Evolutionary conservation across 2,797 vertebrate species (phyloP).

Genomic region (Crypturellus tataupa): DNA sequence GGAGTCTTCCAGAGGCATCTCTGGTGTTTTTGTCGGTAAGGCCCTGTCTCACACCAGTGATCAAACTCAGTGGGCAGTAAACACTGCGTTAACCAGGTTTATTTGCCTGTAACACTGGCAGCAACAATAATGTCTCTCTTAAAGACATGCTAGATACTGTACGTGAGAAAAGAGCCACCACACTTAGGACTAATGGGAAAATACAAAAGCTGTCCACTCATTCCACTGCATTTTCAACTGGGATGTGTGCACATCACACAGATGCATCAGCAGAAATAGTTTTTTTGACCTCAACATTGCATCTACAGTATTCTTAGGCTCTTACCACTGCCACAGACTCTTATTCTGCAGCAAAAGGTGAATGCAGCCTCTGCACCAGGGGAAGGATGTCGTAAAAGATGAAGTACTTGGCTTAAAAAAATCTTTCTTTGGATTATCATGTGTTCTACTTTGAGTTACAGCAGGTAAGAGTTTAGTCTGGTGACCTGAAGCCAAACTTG

Average conservation of each 20-base stretch:
- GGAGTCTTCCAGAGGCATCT: constrained; percentile 7
- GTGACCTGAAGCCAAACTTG: not conserved
- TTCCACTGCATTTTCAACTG: not conserved
- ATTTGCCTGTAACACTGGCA: not conserved
- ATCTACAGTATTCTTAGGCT: not conserved
- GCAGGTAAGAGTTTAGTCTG: not conserved
- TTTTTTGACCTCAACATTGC: not conserved
- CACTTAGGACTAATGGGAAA: not conserved
- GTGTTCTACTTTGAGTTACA: not conserved
- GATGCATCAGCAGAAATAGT: not conserved
- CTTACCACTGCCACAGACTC: not conserved
- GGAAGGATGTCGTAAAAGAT: not conserved
- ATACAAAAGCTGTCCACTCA: not conserved
- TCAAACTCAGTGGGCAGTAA: constrained; percentile 20
- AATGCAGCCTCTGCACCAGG: not conserved
- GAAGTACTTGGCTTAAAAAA: not conserved
- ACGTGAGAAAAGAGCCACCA: not conserved
- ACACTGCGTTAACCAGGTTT: not conserved
- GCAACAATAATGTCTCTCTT: not conserved
- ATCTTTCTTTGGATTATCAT: constrained; percentile 6
- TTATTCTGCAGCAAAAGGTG: not conserved
- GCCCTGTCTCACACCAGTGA: not conserved
- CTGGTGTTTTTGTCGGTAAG: not conserved
- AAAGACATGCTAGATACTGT: not conserved
- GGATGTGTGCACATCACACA: not conserved